phyloP scores from a whole-genome alignment of 1,140 invertebrate genomes.

The Rhizoglyphus robini region DNA sequence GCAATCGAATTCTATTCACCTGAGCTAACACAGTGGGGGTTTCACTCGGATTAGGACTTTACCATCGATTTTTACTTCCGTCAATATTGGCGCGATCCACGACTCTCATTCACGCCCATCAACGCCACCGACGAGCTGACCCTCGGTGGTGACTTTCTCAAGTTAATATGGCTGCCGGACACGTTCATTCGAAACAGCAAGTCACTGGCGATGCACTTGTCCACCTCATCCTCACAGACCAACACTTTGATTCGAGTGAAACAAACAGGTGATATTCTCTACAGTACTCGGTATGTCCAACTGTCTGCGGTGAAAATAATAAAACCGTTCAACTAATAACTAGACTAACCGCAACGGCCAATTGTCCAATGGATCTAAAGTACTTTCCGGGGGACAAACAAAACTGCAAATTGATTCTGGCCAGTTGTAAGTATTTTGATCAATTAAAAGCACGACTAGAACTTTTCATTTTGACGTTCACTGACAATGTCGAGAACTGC shows the following conservation, averaged over 20 bases:
- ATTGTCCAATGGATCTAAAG: slow-evolving; percentile 8
- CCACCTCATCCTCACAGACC: background rate
- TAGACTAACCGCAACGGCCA: background rate
- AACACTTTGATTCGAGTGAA: background rate
- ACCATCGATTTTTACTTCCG: slow-evolving; percentile 12
- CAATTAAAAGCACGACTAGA: too few species aligned
- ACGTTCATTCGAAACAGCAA: background rate
- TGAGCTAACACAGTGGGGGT: too few species aligned
- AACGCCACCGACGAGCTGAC: background rate
- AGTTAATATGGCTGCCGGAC: slow-evolving; percentile 2
- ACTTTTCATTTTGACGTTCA: too few species aligned
- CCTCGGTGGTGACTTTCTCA: background rate
- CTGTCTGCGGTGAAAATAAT: too few species aligned
- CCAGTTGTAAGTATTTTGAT: background rate
- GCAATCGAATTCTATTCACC: background rate
- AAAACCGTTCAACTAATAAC: too few species aligned
- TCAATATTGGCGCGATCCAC: background rate
- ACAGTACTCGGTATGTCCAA: slow-evolving; percentile 10
- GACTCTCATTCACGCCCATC: background rate
- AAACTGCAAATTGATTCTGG: background rate
- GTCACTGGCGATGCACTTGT: background rate
- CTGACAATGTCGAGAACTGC: too few species aligned
- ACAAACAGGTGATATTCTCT: background rate
- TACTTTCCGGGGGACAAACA: slow-evolving; percentile 2
- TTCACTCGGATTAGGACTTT: too few species aligned